Conservation (phyloP, 2,888 invertebrate genomes). For the Glaucopsyche alexis region DNA sequence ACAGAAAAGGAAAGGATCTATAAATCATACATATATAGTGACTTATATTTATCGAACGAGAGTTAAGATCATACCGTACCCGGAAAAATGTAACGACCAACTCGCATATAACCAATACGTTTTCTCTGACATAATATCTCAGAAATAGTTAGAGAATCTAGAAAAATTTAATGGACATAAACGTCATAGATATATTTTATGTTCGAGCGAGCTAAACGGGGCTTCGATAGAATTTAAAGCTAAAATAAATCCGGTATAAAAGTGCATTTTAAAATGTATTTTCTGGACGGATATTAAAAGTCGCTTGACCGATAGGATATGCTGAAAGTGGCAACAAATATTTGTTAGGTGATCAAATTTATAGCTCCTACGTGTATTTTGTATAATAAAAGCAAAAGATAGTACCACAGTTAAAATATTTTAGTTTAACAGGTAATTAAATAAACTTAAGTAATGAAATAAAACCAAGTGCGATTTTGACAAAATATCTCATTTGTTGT, state of each 20-base stretch:
- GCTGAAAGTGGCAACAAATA: not conserved
- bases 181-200: conserved; percentile 30
- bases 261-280: conserved; percentile 13
- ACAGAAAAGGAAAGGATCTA: no score
- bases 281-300: conserved; percentile 19
- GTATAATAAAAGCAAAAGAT: not conserved
- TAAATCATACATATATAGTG: no score
- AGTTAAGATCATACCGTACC: not conserved
- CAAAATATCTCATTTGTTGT: no score
- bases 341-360: not conserved
- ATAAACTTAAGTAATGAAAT: no score
- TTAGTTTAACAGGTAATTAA: no score
- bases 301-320: not conserved
- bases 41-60: no score
- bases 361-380: not conserved
- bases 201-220: conserved; percentile 21
- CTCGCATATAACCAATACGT: not conserved
- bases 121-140: not conserved
- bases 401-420: no score
- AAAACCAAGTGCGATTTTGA: no score
- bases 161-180: conserved; percentile 23
- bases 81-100: not conserved
- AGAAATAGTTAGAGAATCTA: conserved; percentile 7
- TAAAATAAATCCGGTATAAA: conserved; percentile 14
- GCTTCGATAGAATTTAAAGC: conserved; percentile 13